Percentiles rank a stretch among this genome's conserved stretches.
phyloP scores from a whole-genome alignment of 2,113 vertebrate genomes.

The Rhinogobius similis region DNA sequence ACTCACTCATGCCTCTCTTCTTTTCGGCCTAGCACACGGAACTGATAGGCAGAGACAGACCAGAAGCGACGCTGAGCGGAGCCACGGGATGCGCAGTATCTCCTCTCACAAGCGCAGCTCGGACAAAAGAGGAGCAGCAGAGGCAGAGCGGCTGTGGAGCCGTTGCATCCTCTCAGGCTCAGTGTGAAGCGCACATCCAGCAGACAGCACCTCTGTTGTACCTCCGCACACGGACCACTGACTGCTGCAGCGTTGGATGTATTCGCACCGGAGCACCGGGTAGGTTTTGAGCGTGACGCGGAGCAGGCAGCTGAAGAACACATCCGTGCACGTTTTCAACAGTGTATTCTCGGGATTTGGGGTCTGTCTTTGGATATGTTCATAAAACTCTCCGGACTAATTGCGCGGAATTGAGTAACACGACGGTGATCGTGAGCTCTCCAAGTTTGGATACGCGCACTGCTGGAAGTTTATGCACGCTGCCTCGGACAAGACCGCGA shows the following conservation, averaged over 20 bases:
- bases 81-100: conserved; percentile 68
- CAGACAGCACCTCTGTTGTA: conserved; percentile 16
- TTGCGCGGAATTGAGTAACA: conserved; percentile 17
- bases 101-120: conserved; percentile 65
- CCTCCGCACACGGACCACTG: conserved; percentile 13
- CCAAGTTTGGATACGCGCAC: conserved; percentile 69
- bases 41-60: conserved; percentile 51
- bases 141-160: conserved; percentile 39
- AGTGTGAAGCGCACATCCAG: conserved; percentile 21
- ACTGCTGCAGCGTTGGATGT: conserved; percentile 51
- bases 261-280: conserved; percentile 25
- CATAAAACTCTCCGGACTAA: conserved; percentile 12
- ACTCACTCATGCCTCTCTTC: not conserved
- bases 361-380: not conserved
- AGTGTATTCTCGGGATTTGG: not conserved
- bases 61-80: conserved; percentile 45
- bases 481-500: conserved; percentile 28
- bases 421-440: conserved; percentile 9
- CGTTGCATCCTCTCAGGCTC: conserved; percentile 34
- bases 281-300: conserved; percentile 32
- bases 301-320: conserved; percentile 40
- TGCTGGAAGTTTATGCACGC: conserved; percentile 61
- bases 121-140: conserved; percentile 60
- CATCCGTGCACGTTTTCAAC: conserved; percentile 5
- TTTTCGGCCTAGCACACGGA: conserved; percentile 28